Conservation (phyloP, 2,888 invertebrate species). For the Eristalis pertinax region DNA sequence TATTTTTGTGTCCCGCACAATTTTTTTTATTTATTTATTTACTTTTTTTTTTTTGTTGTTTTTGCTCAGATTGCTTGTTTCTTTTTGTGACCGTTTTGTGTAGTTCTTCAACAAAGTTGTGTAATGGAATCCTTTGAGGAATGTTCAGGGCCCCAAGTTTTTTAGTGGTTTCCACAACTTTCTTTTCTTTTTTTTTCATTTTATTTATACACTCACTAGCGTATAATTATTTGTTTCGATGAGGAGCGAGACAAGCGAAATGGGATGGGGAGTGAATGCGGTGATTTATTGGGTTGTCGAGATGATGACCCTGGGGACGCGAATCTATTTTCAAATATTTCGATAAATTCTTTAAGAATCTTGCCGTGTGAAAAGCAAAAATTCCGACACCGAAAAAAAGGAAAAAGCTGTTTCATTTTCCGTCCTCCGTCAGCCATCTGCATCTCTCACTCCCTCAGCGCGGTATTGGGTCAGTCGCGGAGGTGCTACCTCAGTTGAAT, state of each 20-base stretch:
- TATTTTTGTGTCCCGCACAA: constrained; percentile 30
- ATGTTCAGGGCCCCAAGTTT: constrained; percentile 38
- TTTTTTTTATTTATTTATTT: constrained; percentile 12
- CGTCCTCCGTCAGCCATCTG: neutral
- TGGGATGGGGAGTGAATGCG: neutral
- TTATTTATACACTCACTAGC: constrained; percentile 34
- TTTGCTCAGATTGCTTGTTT: neutral
- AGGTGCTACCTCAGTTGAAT: neutral
- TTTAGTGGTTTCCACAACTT: constrained; percentile 13
- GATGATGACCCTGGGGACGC: constrained; percentile 45
- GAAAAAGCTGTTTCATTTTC: neutral
- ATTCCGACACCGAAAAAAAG: neutral
- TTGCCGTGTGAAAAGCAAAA: neutral
- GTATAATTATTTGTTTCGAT: constrained; percentile 35
- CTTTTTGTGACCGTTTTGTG: constrained; percentile 16
- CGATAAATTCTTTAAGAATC: constrained; percentile 28
- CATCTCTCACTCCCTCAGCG: neutral
- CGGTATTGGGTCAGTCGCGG: neutral
- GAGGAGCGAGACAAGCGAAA: neutral
- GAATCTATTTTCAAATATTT: constrained; percentile 58
- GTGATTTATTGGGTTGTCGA: constrained; percentile 39
- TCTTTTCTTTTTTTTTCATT: constrained; percentile 32
- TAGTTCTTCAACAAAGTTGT: constrained; percentile 61
- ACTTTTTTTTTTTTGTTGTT: neutral
- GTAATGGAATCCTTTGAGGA: constrained; percentile 64